Base-by-base conservation (phyloP, 1,140 invertebrate species). In the Portunus trituberculatus region DNA sequence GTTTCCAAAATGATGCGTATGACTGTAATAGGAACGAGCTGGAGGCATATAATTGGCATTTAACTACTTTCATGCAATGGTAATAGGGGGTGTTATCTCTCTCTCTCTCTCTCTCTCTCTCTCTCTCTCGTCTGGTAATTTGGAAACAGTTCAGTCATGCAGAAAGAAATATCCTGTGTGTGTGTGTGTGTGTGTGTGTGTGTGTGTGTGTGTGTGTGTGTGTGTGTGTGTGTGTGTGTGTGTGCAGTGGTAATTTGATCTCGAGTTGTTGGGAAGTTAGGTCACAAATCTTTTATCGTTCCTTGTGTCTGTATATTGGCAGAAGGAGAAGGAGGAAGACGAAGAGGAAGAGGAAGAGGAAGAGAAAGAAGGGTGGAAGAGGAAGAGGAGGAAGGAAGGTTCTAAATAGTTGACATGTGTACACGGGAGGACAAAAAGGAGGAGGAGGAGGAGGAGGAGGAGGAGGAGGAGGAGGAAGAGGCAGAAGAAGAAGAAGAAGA, bases 401-500 rank as follows among this genome's bases (percentile, higher is more conserved):
- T 39, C 39, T 1, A 39, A 39, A 39, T 39, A 39, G 39, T 39
- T 39, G 6, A 39, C 1, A 39, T 39, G 39, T 39, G 39, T 39
- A 39, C 39, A 39, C 39, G 39, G 39, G 6, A 6, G 6, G 1
- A 39, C 39, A 1, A 39, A 39, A 39, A 39, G 39, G 1, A 6
- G 39, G 39, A 82, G 76, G 76, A 82, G 76, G 76, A 82, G 83
- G 83, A n/a, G 16, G n/a, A 28, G n/a, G 83, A 84, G n/a, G 83
- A 84, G 83, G 14, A n/a, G 14, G 10, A 12, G n/a, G 14, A 20
- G n/a, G 83, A 39, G 39, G 1, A 6, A 6, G 39, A 82, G 76
- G 76, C 1, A 8, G 76, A 82, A 25, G 83, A n/a, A 1, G n/a
- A 28, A 12, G 83, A 84, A 12, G 83, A 84, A 25, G 14, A n/a